Evolutionary conservation across 2,797 vertebrate genomes (phyloP).

Genomic region (Adrianichthys oophorus): DNA sequence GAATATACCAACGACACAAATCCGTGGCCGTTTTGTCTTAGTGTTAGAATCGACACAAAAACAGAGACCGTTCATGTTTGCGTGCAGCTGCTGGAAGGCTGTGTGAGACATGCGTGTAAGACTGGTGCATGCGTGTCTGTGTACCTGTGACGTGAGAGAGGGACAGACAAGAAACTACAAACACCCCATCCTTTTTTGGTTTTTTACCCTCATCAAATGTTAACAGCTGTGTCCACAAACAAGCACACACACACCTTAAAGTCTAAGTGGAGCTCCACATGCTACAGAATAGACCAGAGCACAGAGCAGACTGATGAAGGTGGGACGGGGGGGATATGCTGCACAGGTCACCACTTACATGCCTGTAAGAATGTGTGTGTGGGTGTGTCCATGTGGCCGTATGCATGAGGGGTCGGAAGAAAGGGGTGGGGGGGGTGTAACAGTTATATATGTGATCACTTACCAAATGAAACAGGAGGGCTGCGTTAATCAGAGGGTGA

Average conservation of each 20-base stretch:
- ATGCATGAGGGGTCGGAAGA: constrained; percentile 34
- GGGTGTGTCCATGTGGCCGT: constrained; percentile 30
- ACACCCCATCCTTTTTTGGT: constrained; percentile 13
- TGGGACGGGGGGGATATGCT: constrained; percentile 31
- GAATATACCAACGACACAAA: constrained; percentile 17
- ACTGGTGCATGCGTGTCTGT: constrained; percentile 51
- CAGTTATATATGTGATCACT: constrained; percentile 75
- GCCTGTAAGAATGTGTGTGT: constrained; percentile 47
- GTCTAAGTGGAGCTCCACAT: constrained; percentile 57
- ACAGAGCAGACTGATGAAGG: constrained; percentile 49
- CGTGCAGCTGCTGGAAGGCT: constrained; percentile 51
- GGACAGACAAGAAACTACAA: constrained; percentile 40
- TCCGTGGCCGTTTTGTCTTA: constrained; percentile 15
- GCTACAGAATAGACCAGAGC: constrained; percentile 49
- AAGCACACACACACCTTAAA: constrained; percentile 24
- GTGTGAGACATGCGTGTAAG: constrained; percentile 61
- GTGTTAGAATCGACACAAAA: constrained; percentile 36
- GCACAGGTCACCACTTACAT: constrained; percentile 55
- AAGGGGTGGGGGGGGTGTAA: constrained; percentile 32
- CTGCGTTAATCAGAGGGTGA: constrained; percentile 83
- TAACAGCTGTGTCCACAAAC: constrained; percentile 22
- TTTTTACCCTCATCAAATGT: constrained; percentile 27
- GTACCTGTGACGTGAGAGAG: constrained; percentile 19
- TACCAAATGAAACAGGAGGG: constrained; percentile 86
- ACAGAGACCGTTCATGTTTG: constrained; percentile 30